phyloP scores from a whole-genome alignment of 2,888 invertebrate genomes.

The Caenorhabditis zanzibari region DNA sequence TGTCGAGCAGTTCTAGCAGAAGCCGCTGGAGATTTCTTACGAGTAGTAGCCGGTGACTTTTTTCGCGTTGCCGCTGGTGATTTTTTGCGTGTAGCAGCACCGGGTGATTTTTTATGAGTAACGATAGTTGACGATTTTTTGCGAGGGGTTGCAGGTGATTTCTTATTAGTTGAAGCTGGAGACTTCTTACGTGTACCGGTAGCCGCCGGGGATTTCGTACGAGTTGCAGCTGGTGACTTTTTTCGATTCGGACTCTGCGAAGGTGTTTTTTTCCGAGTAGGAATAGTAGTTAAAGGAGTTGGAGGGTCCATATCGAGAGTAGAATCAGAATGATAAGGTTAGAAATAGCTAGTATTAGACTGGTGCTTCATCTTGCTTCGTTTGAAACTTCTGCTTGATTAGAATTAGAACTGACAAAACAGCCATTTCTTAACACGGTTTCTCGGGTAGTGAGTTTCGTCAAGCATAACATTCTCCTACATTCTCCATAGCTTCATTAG shows the following conservation, averaged over 20 bases:
- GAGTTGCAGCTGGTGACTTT: slow-evolving; percentile 1
- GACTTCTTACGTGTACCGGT: neutral
- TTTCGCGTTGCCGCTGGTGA: slow-evolving; percentile 1
- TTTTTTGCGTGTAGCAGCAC: neutral
- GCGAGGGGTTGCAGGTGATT: neutral
- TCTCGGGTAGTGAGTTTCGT: slow-evolving; percentile 16
- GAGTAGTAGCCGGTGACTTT: neutral
- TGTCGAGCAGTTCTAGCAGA: neutral
- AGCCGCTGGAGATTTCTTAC: neutral
- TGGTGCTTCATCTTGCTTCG: slow-evolving; percentile 25
- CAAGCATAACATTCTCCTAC: slow-evolving; percentile 7
- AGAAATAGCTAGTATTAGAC: slow-evolving; percentile 1
- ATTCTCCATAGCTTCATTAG: slow-evolving; percentile 7
- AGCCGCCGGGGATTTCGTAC: neutral
- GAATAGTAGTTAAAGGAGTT: neutral
- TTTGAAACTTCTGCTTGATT: slow-evolving; percentile 34
- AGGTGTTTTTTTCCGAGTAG: neutral
- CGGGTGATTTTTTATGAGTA: neutral
- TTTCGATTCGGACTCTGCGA: slow-evolving; percentile 1
- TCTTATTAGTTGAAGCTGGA: neutral
- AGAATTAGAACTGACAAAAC: slow-evolving; percentile 30
- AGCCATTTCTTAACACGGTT: slow-evolving; percentile 5
- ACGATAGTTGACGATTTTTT: neutral
- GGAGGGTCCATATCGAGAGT: neutral
- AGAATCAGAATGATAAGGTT: slow-evolving; percentile 8